Evolutionary conservation across 2,797 vertebrate species (phyloP).

Genomic region (Rhabdophis nuchalis): DNA sequence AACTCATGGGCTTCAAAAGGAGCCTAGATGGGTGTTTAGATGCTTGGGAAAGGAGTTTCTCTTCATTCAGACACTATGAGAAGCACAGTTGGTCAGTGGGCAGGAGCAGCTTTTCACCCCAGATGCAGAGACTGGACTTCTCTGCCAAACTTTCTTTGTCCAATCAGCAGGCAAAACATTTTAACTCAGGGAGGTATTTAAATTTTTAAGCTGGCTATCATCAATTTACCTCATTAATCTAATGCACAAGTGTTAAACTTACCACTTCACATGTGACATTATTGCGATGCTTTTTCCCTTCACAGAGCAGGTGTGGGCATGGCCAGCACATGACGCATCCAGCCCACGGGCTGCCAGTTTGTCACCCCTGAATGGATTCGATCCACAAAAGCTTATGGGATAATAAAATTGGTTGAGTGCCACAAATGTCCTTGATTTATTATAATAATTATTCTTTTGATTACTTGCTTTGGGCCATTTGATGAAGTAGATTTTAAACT

Average conservation of each 20-base stretch:
- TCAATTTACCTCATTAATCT: neutral
- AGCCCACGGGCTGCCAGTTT: no score
- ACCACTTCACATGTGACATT: fast-evolving
- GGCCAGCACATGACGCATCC: no score
- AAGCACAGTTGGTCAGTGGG: neutral
- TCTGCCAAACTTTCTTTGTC: neutral
- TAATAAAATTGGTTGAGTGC: neutral
- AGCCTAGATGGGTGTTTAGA: neutral
- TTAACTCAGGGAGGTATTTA: neutral
- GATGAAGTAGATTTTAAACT: neutral
- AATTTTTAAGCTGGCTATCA: neutral
- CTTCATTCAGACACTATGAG: neutral
- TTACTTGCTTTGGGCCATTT: neutral
- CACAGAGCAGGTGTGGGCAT: no score
- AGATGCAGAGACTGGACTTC: neutral
- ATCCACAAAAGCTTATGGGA: neutral
- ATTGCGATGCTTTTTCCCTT: no score
- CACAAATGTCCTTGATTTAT: neutral
- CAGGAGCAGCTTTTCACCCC: neutral
- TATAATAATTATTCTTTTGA: neutral
- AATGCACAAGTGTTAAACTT: neutral
- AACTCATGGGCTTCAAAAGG: neutral
- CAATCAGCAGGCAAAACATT: neutral
- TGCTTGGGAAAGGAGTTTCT: neutral
- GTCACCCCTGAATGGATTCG: neutral